phyloP scores from a whole-genome alignment of 2,113 vertebrate genomes.

The Takifugu bimaculatus region DNA sequence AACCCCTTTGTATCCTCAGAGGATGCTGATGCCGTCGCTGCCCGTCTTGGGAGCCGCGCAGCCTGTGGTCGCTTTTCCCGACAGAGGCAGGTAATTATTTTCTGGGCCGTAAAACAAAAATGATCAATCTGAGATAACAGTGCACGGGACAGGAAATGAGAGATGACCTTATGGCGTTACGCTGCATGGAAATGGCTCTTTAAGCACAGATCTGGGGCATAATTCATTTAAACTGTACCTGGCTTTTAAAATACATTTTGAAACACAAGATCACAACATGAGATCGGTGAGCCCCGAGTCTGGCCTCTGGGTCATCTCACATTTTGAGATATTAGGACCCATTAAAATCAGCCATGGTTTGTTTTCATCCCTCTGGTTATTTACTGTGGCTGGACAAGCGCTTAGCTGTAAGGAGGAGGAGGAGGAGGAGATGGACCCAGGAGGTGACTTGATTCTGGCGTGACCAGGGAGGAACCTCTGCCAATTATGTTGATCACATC shows the following conservation, averaged over 20 bases:
- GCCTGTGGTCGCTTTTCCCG: slow-evolving; percentile 50
- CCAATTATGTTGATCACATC: slow-evolving; percentile 55
- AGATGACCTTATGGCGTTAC: slow-evolving; percentile 21
- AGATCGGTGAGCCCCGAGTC: background rate
- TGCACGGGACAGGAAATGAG: slow-evolving; percentile 43
- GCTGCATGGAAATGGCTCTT: too few species aligned
- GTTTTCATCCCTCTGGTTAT: slow-evolving; percentile 33
- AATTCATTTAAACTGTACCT: too few species aligned
- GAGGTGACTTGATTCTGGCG: slow-evolving; percentile 51
- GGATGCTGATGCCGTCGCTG: slow-evolving; percentile 23
- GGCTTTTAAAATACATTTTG: background rate
- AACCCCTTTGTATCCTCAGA: slow-evolving; percentile 16
- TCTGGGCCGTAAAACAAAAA: slow-evolving; percentile 34
- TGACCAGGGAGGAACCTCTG: slow-evolving; percentile 46
- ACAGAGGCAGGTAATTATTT: slow-evolving; percentile 56
- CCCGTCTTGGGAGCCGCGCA: slow-evolving; percentile 55
- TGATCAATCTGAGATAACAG: slow-evolving; percentile 36
- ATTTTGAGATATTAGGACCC: background rate
- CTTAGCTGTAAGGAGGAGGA: too few species aligned
- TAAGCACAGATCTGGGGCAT: too few species aligned
- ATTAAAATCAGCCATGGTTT: too few species aligned
- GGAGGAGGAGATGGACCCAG: slow-evolving; percentile 2
- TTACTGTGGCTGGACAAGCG: background rate
- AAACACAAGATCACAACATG: background rate
- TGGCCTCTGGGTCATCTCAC: too few species aligned